Evolutionary conservation across 2,797 vertebrate species (phyloP), one percentile per base, ranked within the genome.

Genomic region (Sebastes elongatus): DNA sequence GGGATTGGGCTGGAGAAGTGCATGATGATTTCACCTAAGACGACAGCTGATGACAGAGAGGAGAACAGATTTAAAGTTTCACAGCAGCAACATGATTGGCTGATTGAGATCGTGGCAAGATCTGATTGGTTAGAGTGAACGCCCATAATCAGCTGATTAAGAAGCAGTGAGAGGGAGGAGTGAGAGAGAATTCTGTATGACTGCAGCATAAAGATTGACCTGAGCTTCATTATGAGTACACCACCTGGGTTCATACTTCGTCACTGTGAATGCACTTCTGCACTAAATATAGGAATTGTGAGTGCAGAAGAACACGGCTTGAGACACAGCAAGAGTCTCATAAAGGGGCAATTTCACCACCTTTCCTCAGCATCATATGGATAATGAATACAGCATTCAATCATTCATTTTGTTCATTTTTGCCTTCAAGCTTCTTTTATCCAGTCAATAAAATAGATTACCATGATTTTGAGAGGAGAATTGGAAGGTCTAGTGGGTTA

Each of bases 401-500:
- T 71, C 42, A 53, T 22, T 28, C n/a, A 62, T 42, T 11, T 38
- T 38, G 35, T 52, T 18, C 3, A 11, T 32, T 30, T 33, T 71
- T 30, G 27, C 22, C 49, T 71, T 69, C 2, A 42, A 23, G 35
- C 2, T 7, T 55, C 2, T 49, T 35, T 33, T 28, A 62, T 53
- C 25, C 13, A 23, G 28, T 59, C n/a, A 62, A 8, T 23, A 11
- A 32, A 56, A 78, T 11, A 46, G n/a, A 64, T 25, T 78, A 63
- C 42, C 60, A 30, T 62, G 62, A 35, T 65, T 74, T 57, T 76
- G 28, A 80, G 64, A 1, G 7, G 69, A 69, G 60, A 55, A 80
- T 82, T 68, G 52, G 8, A 60, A 78, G 57, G 42, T 67, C 70
- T 55, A 13, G 11, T 52, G 8, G 27, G 70, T 80, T 67, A 80